Base-by-base conservation (phyloP, 2,113 vertebrate species). In the Mormoops blainvillei region DNA sequence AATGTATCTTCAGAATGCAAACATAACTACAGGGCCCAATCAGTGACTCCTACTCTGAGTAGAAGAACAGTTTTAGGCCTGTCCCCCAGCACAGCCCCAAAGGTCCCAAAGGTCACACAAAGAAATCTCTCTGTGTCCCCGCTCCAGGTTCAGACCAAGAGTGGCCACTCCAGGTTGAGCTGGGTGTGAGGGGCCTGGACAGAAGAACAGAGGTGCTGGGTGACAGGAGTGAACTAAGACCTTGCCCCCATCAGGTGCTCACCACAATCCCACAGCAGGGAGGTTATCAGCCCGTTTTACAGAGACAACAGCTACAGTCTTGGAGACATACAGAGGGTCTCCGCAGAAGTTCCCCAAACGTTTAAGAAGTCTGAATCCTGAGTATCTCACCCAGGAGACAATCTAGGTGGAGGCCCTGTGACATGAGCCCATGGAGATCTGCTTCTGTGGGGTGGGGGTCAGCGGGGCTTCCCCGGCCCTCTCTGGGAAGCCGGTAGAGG, bases 261-360 rank as follows among this genome's bases (percentile, higher is more conserved):
- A 22, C 18, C 38, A n/a, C 36, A 48, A 4, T 24, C 19, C 61
- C 33, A 31, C 15, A 19, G 3, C 0, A 18, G 31, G 18, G 56
- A 43, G 33, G 52, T 19, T 16, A 52, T 18, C 4, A 8, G 67
- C 43, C 28, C 41, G 78, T 71, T 73, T 78, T 56, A 74, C 20
- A 54, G 70, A 41, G 6, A 28, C 20, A 87, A 70, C 8, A 80
- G 77, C 54, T 20, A 33, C 56, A 16, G 8, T 31, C 50, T 82
- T 58, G 50, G 15, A 90, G 80, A 87, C 52, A 82, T 24, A 50
- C 50, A 87, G 52, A 82, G 7, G 9, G 71, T 87, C 86, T 93
- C 89, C 54, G 58, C 36, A 18, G 56, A 68, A 87, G 26, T n/a
- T 14, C 33, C 16, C 63, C 50, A 54, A 78, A 48, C 0, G 19